These are phyloP conservation scores for Epirrhoe tristata DNA, from an alignment of 2,888 invertebrate species.

Conservation along the genomic window DNA sequence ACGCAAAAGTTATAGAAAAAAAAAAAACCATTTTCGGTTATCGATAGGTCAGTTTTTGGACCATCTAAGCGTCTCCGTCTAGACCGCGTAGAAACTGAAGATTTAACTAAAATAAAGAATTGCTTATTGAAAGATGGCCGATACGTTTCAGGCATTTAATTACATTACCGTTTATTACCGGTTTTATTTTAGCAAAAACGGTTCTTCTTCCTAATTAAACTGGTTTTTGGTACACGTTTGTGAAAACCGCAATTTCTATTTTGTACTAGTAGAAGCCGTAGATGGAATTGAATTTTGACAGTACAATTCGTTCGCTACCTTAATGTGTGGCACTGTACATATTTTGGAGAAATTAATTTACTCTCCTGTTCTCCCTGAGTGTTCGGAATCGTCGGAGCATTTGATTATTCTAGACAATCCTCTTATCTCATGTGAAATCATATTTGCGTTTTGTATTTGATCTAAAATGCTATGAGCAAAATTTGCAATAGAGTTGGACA, in stretches of 20 bases:
- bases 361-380: slow-evolving; percentile 38
- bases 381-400: slow-evolving; percentile 34
- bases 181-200: neutral
- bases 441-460: slow-evolving; percentile 17
- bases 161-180: neutral
- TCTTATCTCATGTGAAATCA: slow-evolving; percentile 34
- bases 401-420: slow-evolving; percentile 45
- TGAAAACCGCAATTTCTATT: neutral
- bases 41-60: no score
- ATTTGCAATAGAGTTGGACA: neutral
- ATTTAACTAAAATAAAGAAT: no score
- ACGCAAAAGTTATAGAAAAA: neutral
- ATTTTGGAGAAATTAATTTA: slow-evolving; percentile 53
- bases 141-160: no score
- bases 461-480: neutral
- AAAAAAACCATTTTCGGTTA: neutral
- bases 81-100: no score
- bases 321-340: neutral
- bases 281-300: slow-evolving; percentile 12
- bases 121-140: no score
- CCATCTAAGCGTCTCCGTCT: no score
- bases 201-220: neutral
- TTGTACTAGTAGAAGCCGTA: neutral
- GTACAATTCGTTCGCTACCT: neutral
- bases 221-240: neutral